Evolutionary conservation across 2,113 vertebrate genomes (phyloP), one percentile per base, ranked within the genome.

Genomic region (Girardinichthys multiradiatus): DNA sequence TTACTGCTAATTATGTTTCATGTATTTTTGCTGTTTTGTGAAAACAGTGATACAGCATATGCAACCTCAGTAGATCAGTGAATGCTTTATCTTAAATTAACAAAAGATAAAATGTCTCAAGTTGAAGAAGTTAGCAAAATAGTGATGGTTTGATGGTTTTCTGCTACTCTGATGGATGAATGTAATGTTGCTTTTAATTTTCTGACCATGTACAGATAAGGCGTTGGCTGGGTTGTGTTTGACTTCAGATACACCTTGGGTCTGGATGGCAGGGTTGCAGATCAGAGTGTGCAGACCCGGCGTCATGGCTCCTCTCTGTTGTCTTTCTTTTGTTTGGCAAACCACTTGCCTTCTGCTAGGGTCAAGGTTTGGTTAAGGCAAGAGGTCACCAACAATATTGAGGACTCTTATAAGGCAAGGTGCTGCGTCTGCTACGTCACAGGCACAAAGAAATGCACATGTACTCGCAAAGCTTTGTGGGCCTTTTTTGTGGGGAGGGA

Each of bases 341-440:
- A 87, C 92, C 87, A 83, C 72, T 80, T 76, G 84, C 89, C 92
- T 90, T 93, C 90, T 94, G 92, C 86, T 74, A 19, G 88, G 91
- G 91, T 93, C 93, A 93, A 93, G 92, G 94, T 94, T 91, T 92
- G 83, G 85, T 89, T 92, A 90, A 93, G 91, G 93, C 88, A 79
- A 86, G 77, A 87, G 93, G 91, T 93, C 85, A 39, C 75, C 84
- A 91, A 93, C 90, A 89, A 91, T 90, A 86, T 74, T 57, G 77
- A 74, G 80, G 71, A 5, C 79, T 64, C 74, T 78, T 86, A 80
- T 72, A 79, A 83, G 71, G 72, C 84, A 84, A 54, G 90, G 85
- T 88, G 90, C 81, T 65, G 79, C 51, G 85, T 91, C 87, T 91
- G 86, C 75, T 79, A 65, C 48, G 26, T 85, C 87, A 87, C 87